Conservation (phyloP, 2,113 vertebrate genomes). For the Bos indicus region DNA sequence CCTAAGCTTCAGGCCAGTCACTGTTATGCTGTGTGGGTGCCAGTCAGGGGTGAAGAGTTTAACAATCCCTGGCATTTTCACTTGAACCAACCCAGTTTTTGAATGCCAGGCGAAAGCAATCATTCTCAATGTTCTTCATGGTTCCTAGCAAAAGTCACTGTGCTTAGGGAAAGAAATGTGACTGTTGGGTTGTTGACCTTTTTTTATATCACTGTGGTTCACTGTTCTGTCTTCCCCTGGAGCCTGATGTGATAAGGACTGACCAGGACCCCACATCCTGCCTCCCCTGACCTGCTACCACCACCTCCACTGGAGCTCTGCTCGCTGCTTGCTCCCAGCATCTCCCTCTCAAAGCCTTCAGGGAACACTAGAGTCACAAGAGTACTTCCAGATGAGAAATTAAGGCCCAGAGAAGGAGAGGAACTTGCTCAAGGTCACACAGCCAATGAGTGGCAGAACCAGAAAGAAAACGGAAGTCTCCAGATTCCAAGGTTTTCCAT, state of each 20-base stretch:
- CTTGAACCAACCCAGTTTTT: neutral
- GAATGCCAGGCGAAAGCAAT: neutral
- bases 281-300: fast-evolving
- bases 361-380: neutral
- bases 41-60: neutral
- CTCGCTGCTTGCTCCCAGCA: neutral
- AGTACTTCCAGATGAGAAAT: neutral
- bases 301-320: neutral
- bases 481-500: neutral
- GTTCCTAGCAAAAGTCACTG: neutral
- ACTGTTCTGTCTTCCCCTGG: neutral
- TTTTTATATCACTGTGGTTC: neutral
- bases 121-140: neutral
- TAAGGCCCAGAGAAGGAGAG: neutral
- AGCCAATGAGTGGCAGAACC: neutral
- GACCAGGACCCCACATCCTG: neutral
- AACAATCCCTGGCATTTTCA: neutral
- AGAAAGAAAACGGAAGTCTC: neutral
- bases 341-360: neutral
- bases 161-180: neutral
- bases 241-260: neutral
- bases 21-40: neutral
- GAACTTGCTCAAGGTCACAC: neutral
- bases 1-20: neutral
- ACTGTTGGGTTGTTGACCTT: neutral